These are phyloP conservation scores for Fopius arisanus DNA, from an alignment of 1,140 invertebrate genomes.

Conservation along the genomic window DNA sequence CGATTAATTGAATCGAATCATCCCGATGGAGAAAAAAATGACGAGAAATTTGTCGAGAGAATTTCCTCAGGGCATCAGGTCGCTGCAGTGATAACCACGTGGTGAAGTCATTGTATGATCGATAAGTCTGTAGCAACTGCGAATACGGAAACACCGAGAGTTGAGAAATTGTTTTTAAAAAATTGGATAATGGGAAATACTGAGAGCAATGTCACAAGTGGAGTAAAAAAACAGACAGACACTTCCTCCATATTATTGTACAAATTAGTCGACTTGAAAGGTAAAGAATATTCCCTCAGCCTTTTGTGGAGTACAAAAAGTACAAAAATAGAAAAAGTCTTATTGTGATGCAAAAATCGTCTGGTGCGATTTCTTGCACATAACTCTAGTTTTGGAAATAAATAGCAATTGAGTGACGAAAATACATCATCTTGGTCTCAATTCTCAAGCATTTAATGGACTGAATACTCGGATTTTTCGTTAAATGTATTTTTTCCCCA, in stretches of 20 bases:
- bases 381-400: background rate
- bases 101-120: background rate
- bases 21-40: background rate
- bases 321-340: no score
- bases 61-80: background rate
- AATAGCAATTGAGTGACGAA: background rate
- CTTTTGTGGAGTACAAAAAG: no score
- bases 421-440: background rate
- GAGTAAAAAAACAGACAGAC: conserved; percentile 90
- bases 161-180: background rate
- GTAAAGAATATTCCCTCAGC: conserved; percentile 62
- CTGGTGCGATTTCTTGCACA: background rate
- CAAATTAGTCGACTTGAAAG: conserved; percentile 87
- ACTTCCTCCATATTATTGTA: conserved; percentile 82
- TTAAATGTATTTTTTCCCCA: background rate
- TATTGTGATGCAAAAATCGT: background rate
- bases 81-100: background rate
- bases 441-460: background rate
- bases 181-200: conserved; percentile 83
- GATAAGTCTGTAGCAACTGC: conserved; percentile 6
- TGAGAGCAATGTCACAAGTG: conserved; percentile 89
- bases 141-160: background rate
- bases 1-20: background rate
- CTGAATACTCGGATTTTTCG: background rate
- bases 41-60: background rate